Evolutionary conservation across 2,888 invertebrate genomes (phyloP).

Genomic region (Hyposoter didymator): DNA sequence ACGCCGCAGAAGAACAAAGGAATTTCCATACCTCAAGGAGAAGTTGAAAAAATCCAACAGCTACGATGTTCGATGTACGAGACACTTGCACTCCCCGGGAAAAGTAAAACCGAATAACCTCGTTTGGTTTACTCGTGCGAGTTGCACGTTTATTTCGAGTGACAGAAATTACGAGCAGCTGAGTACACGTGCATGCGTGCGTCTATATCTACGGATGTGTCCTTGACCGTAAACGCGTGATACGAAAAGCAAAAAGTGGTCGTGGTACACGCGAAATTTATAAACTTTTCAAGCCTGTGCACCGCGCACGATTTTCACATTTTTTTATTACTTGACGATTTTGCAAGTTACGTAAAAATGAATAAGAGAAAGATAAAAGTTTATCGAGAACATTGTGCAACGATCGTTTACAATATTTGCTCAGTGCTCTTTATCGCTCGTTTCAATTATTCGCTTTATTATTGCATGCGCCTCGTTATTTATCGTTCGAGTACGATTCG

Average conservation of each 20-base stretch:
- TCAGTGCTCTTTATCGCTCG: background rate
- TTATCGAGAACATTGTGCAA: constrained; percentile 4
- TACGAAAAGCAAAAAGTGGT: constrained; percentile 2
- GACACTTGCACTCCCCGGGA: constrained; percentile 20
- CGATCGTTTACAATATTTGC: background rate
- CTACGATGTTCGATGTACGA: background rate
- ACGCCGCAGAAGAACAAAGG: background rate
- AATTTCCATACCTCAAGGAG: constrained; percentile 13
- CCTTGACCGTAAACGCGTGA: constrained; percentile 16
- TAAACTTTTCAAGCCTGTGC: background rate
- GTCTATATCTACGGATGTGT: constrained; percentile 32
- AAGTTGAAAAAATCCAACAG: background rate
- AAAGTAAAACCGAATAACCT: background rate
- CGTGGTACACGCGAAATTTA: background rate
- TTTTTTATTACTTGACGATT: background rate
- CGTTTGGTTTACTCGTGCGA: background rate
- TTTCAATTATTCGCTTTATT: background rate
- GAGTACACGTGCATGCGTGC: constrained; percentile 6
- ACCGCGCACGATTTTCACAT: background rate
- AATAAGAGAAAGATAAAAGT: background rate
- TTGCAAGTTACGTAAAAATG: constrained; percentile 2
- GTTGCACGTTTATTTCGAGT: constrained; percentile 4
- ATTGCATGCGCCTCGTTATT: background rate
- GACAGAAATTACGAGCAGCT: constrained; percentile 6
- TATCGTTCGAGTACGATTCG: background rate